phyloP scores from a whole-genome alignment of 2,888 invertebrate genomes.

The Yponomeuta evonymella region DNA sequence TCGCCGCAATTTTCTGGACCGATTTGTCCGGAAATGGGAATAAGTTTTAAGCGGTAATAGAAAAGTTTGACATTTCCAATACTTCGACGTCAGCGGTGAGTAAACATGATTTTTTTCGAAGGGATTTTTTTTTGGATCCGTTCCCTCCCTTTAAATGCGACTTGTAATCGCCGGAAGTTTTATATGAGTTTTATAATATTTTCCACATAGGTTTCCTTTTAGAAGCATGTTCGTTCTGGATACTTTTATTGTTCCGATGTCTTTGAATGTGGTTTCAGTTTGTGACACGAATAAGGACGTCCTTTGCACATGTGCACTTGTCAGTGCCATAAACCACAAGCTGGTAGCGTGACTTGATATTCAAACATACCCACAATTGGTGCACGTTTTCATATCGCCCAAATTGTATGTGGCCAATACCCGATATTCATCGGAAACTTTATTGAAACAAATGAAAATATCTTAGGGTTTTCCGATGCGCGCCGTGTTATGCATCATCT shows the following conservation, averaged over 20 bases:
- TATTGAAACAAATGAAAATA: not conserved
- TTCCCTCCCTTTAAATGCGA: not conserved
- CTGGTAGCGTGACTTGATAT: not conserved
- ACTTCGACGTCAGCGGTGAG: conserved; percentile 10
- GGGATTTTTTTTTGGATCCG: not conserved
- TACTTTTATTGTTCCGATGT: not conserved
- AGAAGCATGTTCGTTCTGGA: not conserved
- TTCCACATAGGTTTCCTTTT: not conserved
- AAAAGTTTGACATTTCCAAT: conserved; percentile 17
- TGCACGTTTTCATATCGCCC: not conserved
- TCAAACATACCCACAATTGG: not conserved
- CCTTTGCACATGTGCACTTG: conserved; percentile 6
- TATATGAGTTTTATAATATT: not conserved
- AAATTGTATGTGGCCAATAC: not conserved
- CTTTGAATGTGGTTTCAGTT: conserved; percentile 3
- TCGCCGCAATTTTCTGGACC: conserved; percentile 27
- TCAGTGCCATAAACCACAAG: not conserved
- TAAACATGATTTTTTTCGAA: conserved; percentile 9
- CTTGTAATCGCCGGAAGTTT: not conserved
- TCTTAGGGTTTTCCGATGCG: not conserved
- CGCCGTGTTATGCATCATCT: not conserved
- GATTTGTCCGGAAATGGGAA: conserved; percentile 7
- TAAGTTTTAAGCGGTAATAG: conserved; percentile 16
- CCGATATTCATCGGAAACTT: not conserved
- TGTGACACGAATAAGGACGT: conserved; percentile 15